Evolutionary conservation across 2,888 invertebrate genomes (phyloP).

Genomic region (Molorchus minor): DNA sequence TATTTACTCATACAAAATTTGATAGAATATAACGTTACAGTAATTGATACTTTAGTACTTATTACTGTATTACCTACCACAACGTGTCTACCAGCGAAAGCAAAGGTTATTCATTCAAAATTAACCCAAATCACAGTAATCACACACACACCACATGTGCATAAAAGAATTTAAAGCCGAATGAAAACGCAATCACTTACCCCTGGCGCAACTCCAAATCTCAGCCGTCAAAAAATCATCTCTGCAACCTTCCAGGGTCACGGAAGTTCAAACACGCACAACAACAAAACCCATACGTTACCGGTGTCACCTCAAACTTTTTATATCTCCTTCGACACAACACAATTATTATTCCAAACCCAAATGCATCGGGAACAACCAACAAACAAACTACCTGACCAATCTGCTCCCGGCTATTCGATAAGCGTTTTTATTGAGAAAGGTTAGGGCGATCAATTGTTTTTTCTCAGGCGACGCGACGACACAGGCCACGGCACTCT

Average conservation of each 20-base stretch:
- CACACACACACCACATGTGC: too few species aligned
- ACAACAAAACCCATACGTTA: not conserved
- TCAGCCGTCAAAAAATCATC: constrained; percentile 7
- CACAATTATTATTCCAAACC: too few species aligned
- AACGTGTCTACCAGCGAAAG: too few species aligned
- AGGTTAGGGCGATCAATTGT: constrained; percentile 22
- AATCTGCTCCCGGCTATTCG: not conserved
- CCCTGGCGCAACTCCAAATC: constrained; percentile 12
- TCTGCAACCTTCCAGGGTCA: constrained; percentile 16
- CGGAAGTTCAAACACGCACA: constrained; percentile 18
- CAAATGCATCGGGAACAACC: too few species aligned
- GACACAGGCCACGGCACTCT: constrained; percentile 7
- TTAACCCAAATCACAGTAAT: too few species aligned
- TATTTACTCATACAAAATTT: too few species aligned
- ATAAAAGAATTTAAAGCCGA: too few species aligned
- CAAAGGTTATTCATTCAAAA: too few species aligned
- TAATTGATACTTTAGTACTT: too few species aligned
- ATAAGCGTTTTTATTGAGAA: constrained; percentile 17
- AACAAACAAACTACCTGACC: not conserved
- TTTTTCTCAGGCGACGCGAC: constrained; percentile 14
- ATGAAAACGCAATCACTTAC: too few species aligned
- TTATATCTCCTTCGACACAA: not conserved
- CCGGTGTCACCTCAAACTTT: constrained; percentile 13
- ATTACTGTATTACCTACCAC: too few species aligned
- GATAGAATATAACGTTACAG: too few species aligned